Conservation (phyloP, 2,113 vertebrate species). For the Neolamprologus longior region DNA sequence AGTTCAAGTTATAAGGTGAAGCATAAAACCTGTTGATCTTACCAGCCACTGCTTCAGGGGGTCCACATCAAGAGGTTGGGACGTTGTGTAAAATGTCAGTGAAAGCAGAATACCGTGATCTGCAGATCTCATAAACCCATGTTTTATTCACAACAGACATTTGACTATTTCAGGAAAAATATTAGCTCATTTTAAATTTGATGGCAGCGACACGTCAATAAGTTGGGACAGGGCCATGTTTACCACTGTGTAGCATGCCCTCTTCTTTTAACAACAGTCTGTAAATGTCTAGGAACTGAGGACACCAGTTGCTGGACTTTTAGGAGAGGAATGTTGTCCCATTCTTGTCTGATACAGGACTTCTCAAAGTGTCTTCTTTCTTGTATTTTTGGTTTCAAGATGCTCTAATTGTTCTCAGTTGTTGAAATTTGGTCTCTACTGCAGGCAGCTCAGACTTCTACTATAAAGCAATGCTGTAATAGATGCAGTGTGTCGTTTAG, state of each 20-base stretch:
- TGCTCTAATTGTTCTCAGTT: neutral
- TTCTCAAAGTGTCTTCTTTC: neutral
- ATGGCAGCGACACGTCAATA: neutral
- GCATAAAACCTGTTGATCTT: neutral
- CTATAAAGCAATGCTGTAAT: neutral
- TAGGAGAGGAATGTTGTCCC: neutral
- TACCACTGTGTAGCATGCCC: neutral
- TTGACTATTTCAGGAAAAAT: neutral
- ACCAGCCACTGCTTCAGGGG: neutral
- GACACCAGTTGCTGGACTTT: neutral
- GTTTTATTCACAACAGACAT: neutral
- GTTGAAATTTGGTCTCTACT: neutral
- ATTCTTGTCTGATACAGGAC: neutral
- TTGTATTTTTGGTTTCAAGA: neutral
- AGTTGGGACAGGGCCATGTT: neutral
- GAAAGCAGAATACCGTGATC: neutral
- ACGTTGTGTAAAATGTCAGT: neutral
- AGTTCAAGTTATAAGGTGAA: conserved; percentile 1
- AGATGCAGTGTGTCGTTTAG: neutral
- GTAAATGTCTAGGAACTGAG: neutral
- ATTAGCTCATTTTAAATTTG: neutral
- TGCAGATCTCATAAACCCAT: neutral
- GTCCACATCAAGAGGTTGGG: neutral
- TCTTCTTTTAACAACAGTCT: neutral
- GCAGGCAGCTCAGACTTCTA: neutral